These are phyloP conservation scores for Gymnorhina tibicen DNA, from an alignment of 2,113 vertebrate species.

Conservation along the genomic window DNA sequence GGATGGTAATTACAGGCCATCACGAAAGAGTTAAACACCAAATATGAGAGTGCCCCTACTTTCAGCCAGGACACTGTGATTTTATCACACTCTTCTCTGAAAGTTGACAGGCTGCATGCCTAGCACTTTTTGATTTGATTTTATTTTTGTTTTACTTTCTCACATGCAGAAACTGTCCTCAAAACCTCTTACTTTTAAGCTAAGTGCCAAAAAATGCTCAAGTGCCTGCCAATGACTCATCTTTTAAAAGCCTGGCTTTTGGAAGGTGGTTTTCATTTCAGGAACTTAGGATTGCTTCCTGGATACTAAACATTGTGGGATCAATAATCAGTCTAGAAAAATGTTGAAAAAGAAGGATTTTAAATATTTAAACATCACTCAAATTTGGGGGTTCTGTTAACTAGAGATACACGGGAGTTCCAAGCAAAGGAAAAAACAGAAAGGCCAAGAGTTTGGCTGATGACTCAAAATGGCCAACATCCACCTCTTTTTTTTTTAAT, in stretches of 20 bases:
- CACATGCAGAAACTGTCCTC: slow-evolving; percentile 47
- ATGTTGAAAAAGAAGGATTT: slow-evolving; percentile 18
- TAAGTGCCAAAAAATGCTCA: slow-evolving; percentile 46
- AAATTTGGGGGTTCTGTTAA: slow-evolving; percentile 20
- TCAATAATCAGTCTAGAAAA: slow-evolving; percentile 63
- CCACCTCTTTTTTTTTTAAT: background rate
- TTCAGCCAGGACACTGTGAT: slow-evolving; percentile 14
- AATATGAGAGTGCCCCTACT: background rate
- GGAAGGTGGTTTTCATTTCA: slow-evolving; percentile 70
- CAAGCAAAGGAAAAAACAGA: background rate
- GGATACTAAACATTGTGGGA: slow-evolving; percentile 63
- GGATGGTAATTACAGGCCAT: background rate
- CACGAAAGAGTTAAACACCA: background rate
- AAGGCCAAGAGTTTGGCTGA: background rate
- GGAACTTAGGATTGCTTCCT: slow-evolving; percentile 65
- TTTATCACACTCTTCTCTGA: slow-evolving; percentile 1
- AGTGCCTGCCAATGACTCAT: slow-evolving; percentile 70
- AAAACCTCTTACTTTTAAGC: slow-evolving; percentile 54
- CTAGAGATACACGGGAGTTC: background rate
- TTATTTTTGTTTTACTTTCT: slow-evolving; percentile 10
- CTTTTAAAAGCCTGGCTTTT: slow-evolving; percentile 38
- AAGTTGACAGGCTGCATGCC: slow-evolving; percentile 6
- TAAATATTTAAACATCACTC: slow-evolving; percentile 41
- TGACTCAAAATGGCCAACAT: slow-evolving; percentile 6
- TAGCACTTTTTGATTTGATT: background rate